Base-by-base conservation (phyloP, 2,797 vertebrate species). In the Neoniphon sammara region DNA sequence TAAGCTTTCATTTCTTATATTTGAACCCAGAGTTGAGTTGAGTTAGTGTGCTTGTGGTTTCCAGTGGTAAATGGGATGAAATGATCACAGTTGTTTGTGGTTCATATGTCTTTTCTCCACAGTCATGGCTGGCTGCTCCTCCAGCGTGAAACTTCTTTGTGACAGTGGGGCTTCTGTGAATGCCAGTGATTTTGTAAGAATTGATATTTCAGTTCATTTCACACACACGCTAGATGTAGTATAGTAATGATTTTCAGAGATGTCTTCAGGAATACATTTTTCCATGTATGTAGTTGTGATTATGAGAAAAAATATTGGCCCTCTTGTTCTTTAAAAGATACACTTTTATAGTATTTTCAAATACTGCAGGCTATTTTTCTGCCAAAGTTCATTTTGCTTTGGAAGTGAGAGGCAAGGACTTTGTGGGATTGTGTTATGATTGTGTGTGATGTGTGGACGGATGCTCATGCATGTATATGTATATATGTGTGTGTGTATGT, bases 41-140 rank as follows among this genome's bases (percentile, higher is more conserved):
- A 57, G 8, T 39, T 2, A 49, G 49, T 54, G 27, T n/a, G 3
- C 1, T 1, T 52, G 47, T 69, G n/a, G 76, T 39, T 72, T 9
- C 62, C 14, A 0, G 15, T 60, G 54, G 4, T 79, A 73, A 78
- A 71, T 67, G 47, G 14, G 25, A 23, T 80, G 52, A 75, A 73
- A 36, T 87, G 23, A 74, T 50, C 64, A 17, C 21, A 20, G 8
- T 11, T 10, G 0, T 61, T 66, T 57, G 6, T 3, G 3, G 3
- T 31, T 31, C 30, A 6, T 34, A 5, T 34, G 1, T 39, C 15
- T 53, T 59, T 73, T 20, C 42, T 77, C 58, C 54, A 17, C 87
- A 99, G 97, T 98, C 17, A 98, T 99, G 96, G 97, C 96, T 0
- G 97, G 97, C 87, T 99, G 97, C 77, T 78, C 95, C 34, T 96